phyloP scores from a whole-genome alignment of 2,797 vertebrate genomes.

The Passerculus sandwichensis region DNA sequence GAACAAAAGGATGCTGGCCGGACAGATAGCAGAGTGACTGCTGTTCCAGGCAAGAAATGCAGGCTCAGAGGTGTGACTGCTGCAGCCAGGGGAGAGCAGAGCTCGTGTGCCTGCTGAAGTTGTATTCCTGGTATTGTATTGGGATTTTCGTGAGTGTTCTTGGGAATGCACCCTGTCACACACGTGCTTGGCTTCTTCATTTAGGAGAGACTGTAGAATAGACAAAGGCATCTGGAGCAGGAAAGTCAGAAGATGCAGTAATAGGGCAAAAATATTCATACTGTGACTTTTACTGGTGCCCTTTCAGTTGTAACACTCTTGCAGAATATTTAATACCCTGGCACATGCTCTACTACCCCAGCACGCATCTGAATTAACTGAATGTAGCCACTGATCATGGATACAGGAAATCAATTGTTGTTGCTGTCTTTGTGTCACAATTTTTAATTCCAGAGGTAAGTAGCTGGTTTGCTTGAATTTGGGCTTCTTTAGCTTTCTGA shows the following conservation, averaged over 20 bases:
- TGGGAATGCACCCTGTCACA: not conserved
- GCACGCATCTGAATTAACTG: not conserved
- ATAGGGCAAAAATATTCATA: not conserved
- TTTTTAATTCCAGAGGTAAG: not conserved
- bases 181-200: not conserved
- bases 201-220: not conserved
- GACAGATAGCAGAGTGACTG: constrained; percentile 4
- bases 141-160: not conserved
- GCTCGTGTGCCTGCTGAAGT: not conserved
- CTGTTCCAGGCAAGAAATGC: constrained; percentile 1
- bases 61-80: not conserved
- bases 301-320: not conserved
- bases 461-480: not conserved
- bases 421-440: not conserved
- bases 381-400: rapidly evolving
- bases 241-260: not conserved
- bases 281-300: not conserved
- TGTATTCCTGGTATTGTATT: not conserved
- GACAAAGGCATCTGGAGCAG: not conserved
- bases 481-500: not conserved
- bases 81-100: not conserved
- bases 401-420: not conserved
- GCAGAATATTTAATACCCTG: not conserved
- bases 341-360: not conserved
- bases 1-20: constrained; percentile 31